Evolutionary conservation across 2,888 invertebrate species (phyloP).

Genomic region (Apamea sordens): DNA sequence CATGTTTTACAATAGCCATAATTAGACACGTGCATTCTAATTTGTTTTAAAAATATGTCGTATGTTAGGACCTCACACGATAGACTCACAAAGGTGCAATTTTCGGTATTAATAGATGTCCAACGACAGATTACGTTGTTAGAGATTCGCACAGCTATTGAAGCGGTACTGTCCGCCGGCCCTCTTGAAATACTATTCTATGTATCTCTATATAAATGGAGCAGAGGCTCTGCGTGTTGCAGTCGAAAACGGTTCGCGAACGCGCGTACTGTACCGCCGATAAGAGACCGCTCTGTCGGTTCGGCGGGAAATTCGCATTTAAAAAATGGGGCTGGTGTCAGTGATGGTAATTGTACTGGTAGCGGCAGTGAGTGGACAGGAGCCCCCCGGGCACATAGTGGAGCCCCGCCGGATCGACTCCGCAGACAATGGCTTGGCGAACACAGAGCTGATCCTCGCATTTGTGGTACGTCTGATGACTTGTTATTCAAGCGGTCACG

Average conservation of each 20-base stretch:
- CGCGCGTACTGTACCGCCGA: conserved; percentile 80
- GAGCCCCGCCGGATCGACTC: conserved; percentile 67
- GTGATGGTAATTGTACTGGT: conserved; percentile 70
- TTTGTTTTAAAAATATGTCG: conserved; percentile 1
- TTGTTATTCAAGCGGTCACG: conserved; percentile 70
- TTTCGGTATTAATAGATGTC: conserved; percentile 41
- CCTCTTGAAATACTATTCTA: conserved; percentile 79
- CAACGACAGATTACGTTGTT: conserved; percentile 53
- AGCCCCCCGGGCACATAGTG: conserved; percentile 66
- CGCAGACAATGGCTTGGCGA: conserved; percentile 70
- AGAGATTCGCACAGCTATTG: conserved; percentile 66
- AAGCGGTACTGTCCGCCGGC: conserved; percentile 70
- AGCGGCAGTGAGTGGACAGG: conserved; percentile 72
- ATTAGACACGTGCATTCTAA: conserved; percentile 18
- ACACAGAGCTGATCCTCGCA: conserved; percentile 79
- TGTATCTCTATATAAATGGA: conserved; percentile 87
- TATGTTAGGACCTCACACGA: conserved; percentile 9
- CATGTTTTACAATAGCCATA: conserved; percentile 22
- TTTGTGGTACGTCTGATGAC: conserved; percentile 82
- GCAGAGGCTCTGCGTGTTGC: conserved; percentile 81
- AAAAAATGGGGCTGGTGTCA: conserved; percentile 73
- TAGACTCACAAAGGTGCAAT: conserved; percentile 33
- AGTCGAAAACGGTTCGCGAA: conserved; percentile 86
- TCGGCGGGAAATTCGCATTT: conserved; percentile 69
- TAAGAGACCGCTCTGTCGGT: no score